Percentiles rank a stretch among this genome's conserved stretches.
Conservation (phyloP, 2,797 vertebrate genomes). For the Crenuchus spilurus region DNA sequence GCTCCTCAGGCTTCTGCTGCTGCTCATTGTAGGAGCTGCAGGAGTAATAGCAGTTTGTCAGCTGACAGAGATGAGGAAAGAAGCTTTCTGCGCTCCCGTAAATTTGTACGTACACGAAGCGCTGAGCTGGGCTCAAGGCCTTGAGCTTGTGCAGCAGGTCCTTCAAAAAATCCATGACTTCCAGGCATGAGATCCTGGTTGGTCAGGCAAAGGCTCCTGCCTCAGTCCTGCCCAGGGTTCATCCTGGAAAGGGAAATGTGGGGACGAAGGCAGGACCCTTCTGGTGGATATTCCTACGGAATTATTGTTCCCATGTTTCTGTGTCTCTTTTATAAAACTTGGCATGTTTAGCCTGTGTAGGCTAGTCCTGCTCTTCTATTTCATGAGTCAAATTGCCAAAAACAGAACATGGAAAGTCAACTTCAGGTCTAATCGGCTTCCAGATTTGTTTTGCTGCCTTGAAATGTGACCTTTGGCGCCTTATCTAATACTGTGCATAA, state of each 20-base stretch:
- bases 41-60: slow-evolving; percentile 77
- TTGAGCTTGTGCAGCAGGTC: slow-evolving; percentile 82
- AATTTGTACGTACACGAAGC: slow-evolving; percentile 80
- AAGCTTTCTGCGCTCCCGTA: slow-evolving; percentile 80
- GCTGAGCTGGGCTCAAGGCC: slow-evolving; percentile 80
- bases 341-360: background rate
- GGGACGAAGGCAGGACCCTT: slow-evolving; percentile 57
- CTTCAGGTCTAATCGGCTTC: slow-evolving; percentile 36
- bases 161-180: slow-evolving; percentile 80
- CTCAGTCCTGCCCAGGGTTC: slow-evolving; percentile 42
- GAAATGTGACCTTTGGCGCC: slow-evolving; percentile 22
- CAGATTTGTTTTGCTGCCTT: slow-evolving; percentile 55
- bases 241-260: slow-evolving; percentile 49
- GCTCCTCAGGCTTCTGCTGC: slow-evolving; percentile 81
- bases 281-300: slow-evolving; percentile 91
- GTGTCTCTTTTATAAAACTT: slow-evolving; percentile 50
- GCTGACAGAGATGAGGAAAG: slow-evolving; percentile 82
- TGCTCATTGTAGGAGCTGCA: slow-evolving; percentile 77
- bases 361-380: slow-evolving; percentile 19
- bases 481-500: slow-evolving; percentile 25
- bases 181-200: slow-evolving; percentile 62
- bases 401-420: slow-evolving; percentile 33
- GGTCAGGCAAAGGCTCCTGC: background rate
- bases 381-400: slow-evolving; percentile 43
- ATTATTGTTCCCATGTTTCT: slow-evolving; percentile 73